Conservation (phyloP, 2,888 invertebrate genomes). For the Branchellion lobata region DNA sequence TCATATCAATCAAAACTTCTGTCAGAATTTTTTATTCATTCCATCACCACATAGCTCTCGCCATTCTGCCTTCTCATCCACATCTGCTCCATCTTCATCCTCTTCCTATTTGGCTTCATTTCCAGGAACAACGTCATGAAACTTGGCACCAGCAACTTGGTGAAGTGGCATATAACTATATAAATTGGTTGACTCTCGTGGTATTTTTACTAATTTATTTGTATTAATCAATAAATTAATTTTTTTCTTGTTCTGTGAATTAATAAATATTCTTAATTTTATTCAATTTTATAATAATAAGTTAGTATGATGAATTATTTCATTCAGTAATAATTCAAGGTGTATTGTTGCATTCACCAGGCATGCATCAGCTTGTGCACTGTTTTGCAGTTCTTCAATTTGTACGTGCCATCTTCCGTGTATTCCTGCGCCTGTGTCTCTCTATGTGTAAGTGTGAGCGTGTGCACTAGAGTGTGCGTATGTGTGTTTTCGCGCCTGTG, state of each 20-base stretch:
- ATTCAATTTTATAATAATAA: no score
- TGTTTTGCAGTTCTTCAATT: neutral
- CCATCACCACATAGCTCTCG: no score
- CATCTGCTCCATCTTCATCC: conserved; percentile 40
- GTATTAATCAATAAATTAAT: neutral
- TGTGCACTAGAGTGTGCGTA: neutral
- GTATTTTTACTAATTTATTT: neutral
- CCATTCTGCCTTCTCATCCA: conserved; percentile 30
- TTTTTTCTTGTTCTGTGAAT: no score
- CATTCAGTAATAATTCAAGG: no score
- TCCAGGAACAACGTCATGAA: no score
- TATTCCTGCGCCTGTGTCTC: conserved; percentile 14
- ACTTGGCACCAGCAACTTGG: neutral
- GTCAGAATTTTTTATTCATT: no score
- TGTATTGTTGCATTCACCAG: no score
- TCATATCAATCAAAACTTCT: no score
- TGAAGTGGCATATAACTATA: neutral
- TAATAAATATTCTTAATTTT: no score
- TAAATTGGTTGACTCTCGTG: no score
- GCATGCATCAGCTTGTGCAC: neutral
- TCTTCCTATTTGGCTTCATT: conserved; percentile 23
- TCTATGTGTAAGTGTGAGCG: neutral
- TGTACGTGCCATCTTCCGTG: neutral
- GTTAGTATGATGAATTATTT: no score
- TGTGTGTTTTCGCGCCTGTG: conserved; percentile 16